Percentiles rank a stretch among this genome's conserved stretches.
These are phyloP conservation scores for Battus philenor DNA, from an alignment of 1,140 invertebrate genomes.

Conservation along the genomic window DNA sequence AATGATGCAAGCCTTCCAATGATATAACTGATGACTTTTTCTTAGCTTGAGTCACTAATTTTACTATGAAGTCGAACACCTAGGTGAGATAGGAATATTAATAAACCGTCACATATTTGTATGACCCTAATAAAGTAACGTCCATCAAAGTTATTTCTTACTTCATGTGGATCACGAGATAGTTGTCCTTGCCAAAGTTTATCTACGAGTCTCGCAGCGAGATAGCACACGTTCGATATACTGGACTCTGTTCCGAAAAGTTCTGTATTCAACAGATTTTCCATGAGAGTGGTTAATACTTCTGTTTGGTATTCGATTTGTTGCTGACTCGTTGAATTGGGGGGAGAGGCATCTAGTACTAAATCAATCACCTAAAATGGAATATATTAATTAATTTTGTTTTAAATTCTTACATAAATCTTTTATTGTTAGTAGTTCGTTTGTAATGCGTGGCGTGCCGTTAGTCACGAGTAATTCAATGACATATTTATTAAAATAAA, in stretches of 20 bases:
- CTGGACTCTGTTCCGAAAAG: conserved; percentile 88
- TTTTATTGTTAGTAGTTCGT: conserved; percentile 16
- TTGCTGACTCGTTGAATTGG: conserved; percentile 86
- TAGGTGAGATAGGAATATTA: not conserved
- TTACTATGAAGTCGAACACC: conserved; percentile 95
- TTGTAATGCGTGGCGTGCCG: conserved; percentile 19
- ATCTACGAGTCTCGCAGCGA: conserved; percentile 94
- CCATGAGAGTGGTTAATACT: conserved; percentile 93
- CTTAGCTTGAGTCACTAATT: conserved; percentile 92
- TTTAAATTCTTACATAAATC: too few species aligned
- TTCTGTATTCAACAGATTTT: conserved; percentile 94
- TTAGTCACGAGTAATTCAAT: too few species aligned
- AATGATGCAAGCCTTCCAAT: conserved; percentile 92
- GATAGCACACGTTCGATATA: conserved; percentile 95
- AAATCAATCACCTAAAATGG: conserved; percentile 84
- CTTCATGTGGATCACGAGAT: conserved; percentile 93
- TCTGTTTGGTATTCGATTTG: conserved; percentile 95
- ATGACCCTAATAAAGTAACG: conserved; percentile 2
- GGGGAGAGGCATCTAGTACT: conserved; percentile 91
- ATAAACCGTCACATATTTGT: not conserved
- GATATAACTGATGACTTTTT: conserved; percentile 84
- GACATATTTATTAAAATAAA: too few species aligned
- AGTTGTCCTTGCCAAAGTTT: conserved; percentile 97
- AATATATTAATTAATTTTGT: not conserved
- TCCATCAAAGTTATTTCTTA: conserved; percentile 27